Base-by-base conservation (phyloP, 2,888 invertebrate species). In the Gibbula magus region DNA sequence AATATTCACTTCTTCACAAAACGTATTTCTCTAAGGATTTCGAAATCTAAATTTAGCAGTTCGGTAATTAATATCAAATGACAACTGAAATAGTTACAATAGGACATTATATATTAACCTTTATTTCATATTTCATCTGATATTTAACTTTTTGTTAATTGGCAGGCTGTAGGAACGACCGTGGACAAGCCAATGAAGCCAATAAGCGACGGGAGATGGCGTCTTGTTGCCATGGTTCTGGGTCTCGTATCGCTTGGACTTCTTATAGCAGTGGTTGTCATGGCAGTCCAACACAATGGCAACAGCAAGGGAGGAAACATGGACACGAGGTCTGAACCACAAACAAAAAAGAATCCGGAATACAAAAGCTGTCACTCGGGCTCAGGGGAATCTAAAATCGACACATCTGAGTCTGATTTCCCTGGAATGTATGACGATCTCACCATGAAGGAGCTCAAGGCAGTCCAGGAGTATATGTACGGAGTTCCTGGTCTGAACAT, bases 341-440 rank as follows among this genome's bases (percentile, higher is more conserved):
- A 54, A 54, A 25, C 25, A 16, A 22, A 8, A 29, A 22, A 22
- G 22, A n/a, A n/a, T n/a, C n/a, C n/a, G n/a, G 35, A 35, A 35
- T 35, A 35, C 35, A 35, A 7, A 35, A 35, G 3, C 4, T 35
- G 35, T 7, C 4, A 35, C 35, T 35, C 35, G 35, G 35, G 35
- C 7, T 35, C 35, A 35, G 66, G 66, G 3, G 3, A 66, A 10
- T 66, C 66, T 66, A 29, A 25, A 16, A 73, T 73, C 13, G 22
- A 73, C 22, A 35, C 45, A 10, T 22, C 74, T 13, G 74, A 74
- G 29, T 20, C 74, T 13, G 74, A n/a, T 4, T 1, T 10, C 20
- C 86, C 84, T 0, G 77, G 81, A 10, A 78, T 84, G 22, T 86
- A 84, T 56, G 75, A 79, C 54, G 86, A 85, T 51, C 70, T 86